Base-by-base conservation (phyloP, 2,888 invertebrate genomes). In the Lasius fuliginosus region DNA sequence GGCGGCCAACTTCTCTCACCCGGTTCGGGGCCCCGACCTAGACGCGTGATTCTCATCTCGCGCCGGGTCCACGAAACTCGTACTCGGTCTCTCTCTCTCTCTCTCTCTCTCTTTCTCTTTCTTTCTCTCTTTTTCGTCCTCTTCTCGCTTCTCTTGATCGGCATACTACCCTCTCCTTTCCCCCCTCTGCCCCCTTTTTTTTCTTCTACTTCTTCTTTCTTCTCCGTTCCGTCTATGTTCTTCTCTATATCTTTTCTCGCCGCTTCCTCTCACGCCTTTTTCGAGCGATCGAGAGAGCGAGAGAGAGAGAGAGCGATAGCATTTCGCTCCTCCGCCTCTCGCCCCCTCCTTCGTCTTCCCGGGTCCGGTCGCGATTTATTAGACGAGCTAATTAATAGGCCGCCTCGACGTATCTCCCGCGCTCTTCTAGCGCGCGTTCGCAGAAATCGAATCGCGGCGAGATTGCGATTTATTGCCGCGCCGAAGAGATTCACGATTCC, bases 321-420 rank as follows among this genome's bases (percentile, higher is more conserved):
- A 67, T 77, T 36, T 33, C 49, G 18, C n/a, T 56, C 12, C 18
- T 62, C 27, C 27, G 62, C 3, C 46, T 15, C 49, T 64, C 23
- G 23, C 23, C 53, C 23, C 64, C 73, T 53, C n/a, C 6, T 36
- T 36, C 76, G 60, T 23, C 23, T 23, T 67, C 62, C 46, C 15
- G 3, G 49, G 8, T 11, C 49, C 84, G 86, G 82, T 85, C 87
- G 86, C 88, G 90, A 93, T 94, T 94, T 94, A 94, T 94, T 92
- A 93, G 90, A 88, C 87, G 89, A 92, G 92, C 92, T 93, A 93
- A 94, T 94, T 94, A 93, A 94, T 93, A 93, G 93, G 91, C 91
- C 87, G 90, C 82, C 88, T 86, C 85, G 87, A 77, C 85, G 88
- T 88, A 87, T 84, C 82, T 82, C 46, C 65, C 69, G 53, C 40